Evolutionary conservation across 1,140 invertebrate genomes (phyloP), one percentile per base, ranked within the genome.

Genomic region (Leguminivora glycinivorella): DNA sequence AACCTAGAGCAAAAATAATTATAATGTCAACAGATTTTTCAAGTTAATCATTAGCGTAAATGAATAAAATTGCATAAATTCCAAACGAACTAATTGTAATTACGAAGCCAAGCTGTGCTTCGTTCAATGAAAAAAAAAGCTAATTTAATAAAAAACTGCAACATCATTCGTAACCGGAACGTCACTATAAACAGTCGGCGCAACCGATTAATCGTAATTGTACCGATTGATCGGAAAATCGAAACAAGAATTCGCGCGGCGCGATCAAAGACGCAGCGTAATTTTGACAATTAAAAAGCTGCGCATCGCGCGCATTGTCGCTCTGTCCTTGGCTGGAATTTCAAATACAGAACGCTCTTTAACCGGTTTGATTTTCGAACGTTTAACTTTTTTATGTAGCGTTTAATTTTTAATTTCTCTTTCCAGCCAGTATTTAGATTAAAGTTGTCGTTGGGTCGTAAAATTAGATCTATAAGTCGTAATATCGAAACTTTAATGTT

Each of bases 251-350:
- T 63, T 29, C n/a, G 63, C 69, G 74, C 86, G 83, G 83, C 83
- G 56, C 72, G 70, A 70, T 87, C 86, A 89, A 88, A 87, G 77
- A 56, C 72, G 67, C 71, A 24, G 72, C 75, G 82, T 73, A 87
- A 87, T 88, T 87, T 87, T 78, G 86, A 85, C 85, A 89, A 89
- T 90, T 88, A 88, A 88, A 90, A 84, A 72, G 82, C 84, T 78
- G 73, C 73, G 79, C 78, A 87, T 88, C 72, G 81, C 83, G 72
- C 73, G 77, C 83, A 82, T 83, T 79, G 84, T 78, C 74, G 81
- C 75, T 75, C 79, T 87, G 87, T 85, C 87, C 87, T 89, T 89
- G 87, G 79, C 72, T 75, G 83, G 87, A 87, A 89, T 89, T 80
- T 79, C 74, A 80, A 73, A 76, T 70, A 68, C 69, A 69, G 70